Base-by-base conservation (phyloP, 2,888 invertebrate species). In the Anticlea derivata region DNA sequence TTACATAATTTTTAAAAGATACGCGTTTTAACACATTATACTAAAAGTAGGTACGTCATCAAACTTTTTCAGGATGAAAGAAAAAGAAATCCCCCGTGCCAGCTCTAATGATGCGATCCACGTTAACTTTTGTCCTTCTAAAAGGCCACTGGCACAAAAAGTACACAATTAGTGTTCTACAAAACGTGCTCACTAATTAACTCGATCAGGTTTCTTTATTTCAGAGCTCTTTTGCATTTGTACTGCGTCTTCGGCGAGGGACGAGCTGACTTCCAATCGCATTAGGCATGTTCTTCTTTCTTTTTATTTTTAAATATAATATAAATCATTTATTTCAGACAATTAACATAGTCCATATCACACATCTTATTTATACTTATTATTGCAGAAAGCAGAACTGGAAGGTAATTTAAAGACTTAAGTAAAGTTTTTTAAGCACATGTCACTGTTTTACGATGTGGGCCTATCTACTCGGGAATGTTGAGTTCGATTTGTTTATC, bases 171-270 rank as follows among this genome's bases (percentile, higher is more conserved):
- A 86, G 83, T 79, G 80, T 76, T 75, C 78, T 73, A 80, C 75
- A 78, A 80, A 78, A 83, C 78, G 82, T 78, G 70, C 80, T 76
- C 66, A 75, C 80, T 86, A 86, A 87, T 87, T 86, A 85, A 83
- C 80, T 86, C 75, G 78, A 83, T 83, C 80, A 69, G 76, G 78
- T 77, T 75, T 72, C 75, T 80, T 86, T 82, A 79, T 78, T 78
- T 70, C 61, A 66, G 56, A 66, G 58, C 66, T 74, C 69, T 63
- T 75, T 78, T 78, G 65, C 73, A 77, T 67, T 78, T 73, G 60
- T 65, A 65, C 55, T 68, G 65, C 58, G 52, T 52, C 47, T 52
- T 48, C 10, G 17, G 38, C 7, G 45, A 39, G 26, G 7, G 26
- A 13, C 27, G 33, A 53, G 26, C 37, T 26, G 41, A 43, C 33